phyloP scores from a whole-genome alignment of 2,113 vertebrate genomes.

The Tympanuchus pallidicinctus region DNA sequence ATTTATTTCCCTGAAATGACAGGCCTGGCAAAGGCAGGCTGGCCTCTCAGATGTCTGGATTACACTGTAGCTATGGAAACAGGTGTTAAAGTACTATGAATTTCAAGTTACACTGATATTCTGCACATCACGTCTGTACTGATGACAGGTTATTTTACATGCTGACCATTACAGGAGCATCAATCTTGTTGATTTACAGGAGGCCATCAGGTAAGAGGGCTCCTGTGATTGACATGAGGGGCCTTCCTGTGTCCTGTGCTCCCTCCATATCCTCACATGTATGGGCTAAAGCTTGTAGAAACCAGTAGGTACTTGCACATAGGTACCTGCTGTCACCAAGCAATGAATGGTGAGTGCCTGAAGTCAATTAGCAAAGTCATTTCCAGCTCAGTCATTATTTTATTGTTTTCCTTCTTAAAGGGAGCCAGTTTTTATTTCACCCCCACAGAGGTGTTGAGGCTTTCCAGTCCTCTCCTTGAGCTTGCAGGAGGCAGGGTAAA shows the following conservation, averaged over 20 bases:
- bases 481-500: not conserved
- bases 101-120: slow-evolving; percentile 82
- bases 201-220: not conserved
- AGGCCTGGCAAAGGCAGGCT: slow-evolving; percentile 79
- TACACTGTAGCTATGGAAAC: slow-evolving; percentile 88
- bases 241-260: not conserved
- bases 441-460: not conserved
- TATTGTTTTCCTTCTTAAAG: not conserved
- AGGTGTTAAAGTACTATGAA: slow-evolving; percentile 85
- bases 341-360: not conserved
- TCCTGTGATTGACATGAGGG: not conserved
- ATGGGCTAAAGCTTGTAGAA: rapidly evolving
- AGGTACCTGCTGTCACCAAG: not conserved
- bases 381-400: not conserved
- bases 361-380: not conserved
- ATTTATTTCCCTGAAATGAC: slow-evolving; percentile 86
- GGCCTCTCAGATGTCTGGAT: slow-evolving; percentile 84
- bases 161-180: slow-evolving; percentile 72
- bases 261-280: not conserved
- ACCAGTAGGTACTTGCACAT: not conserved
- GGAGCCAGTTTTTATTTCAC: not conserved
- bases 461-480: not conserved
- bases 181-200: slow-evolving; percentile 67
- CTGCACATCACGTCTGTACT: slow-evolving; percentile 73
- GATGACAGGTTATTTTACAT: slow-evolving; percentile 75